A percentile compares a stretch with the other conserved stretches of the same genome.
Evolutionary conservation across 2,797 vertebrate species (phyloP).

Genomic region (Loriculus beryllinus): DNA sequence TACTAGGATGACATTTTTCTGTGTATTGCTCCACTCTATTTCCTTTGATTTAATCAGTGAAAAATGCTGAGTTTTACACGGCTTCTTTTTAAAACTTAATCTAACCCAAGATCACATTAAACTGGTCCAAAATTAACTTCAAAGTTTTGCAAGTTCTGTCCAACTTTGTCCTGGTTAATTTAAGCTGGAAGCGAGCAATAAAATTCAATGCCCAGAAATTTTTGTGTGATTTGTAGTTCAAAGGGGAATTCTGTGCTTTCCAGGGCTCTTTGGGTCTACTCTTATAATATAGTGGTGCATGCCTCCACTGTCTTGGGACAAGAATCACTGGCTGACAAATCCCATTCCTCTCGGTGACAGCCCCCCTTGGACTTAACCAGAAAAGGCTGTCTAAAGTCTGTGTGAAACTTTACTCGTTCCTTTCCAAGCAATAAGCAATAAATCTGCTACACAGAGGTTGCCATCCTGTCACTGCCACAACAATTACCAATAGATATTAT

Average conservation of each 20-base stretch:
- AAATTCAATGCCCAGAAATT: not conserved
- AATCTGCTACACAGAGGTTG: not conserved
- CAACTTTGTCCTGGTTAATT: not conserved
- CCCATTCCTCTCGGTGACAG: not conserved
- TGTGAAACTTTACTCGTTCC: not conserved
- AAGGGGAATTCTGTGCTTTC: not conserved
- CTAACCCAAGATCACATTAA: not conserved
- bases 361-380: not conserved
- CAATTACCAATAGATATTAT: not conserved
- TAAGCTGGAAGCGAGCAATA: not conserved
- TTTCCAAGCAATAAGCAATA: not conserved
- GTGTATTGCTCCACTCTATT: not conserved
- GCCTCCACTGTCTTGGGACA: fast-evolving
- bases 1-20: not conserved
- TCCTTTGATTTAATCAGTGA: not conserved
- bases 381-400: not conserved
- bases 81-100: conserved; percentile 14
- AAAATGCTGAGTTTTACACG: conserved; percentile 1
- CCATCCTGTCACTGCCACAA: not conserved
- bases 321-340: not conserved
- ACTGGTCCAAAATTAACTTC: not conserved
- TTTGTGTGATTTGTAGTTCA: not conserved
- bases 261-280: not conserved
- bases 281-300: not conserved
- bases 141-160: not conserved